A percentile compares a stretch with the other conserved stretches of the same genome.
Evolutionary conservation across 2,113 vertebrate species (phyloP).

Genomic region (Perca fluviatilis): DNA sequence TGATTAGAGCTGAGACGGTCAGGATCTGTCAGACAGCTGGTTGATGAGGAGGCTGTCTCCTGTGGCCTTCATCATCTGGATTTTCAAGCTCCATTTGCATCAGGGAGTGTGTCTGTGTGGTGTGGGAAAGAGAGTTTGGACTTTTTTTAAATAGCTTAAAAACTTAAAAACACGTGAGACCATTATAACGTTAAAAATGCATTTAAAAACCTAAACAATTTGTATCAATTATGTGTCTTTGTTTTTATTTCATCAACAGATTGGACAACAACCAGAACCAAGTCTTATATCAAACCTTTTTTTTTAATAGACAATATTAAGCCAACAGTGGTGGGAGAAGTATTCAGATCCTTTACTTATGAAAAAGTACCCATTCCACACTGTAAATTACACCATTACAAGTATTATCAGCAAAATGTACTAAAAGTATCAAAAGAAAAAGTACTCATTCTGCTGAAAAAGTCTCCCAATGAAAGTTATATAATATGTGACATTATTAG

Average conservation of each 20-base stretch:
- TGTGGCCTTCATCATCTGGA: slow-evolving; percentile 44
- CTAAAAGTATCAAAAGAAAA: too few species aligned
- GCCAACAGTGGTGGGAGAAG: not conserved
- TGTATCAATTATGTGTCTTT: too few species aligned
- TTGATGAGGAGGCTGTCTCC: slow-evolving; percentile 28
- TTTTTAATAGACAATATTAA: not conserved
- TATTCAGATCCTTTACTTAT: too few species aligned
- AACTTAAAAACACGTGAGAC: not conserved
- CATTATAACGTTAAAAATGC: not conserved
- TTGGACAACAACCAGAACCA: not conserved
- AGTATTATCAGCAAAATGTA: too few species aligned
- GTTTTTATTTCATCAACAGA: not conserved
- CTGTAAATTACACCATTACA: too few species aligned
- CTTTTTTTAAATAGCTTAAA: too few species aligned
- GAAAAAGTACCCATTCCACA: too few species aligned
- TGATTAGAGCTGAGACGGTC: slow-evolving; percentile 33
- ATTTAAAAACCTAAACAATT: too few species aligned
- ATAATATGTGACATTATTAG: too few species aligned
- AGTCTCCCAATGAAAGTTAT: too few species aligned
- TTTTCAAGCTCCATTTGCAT: slow-evolving; percentile 43
- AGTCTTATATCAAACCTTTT: not conserved
- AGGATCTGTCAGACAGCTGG: slow-evolving; percentile 39
- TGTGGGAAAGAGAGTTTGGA: not conserved
- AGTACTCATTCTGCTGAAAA: too few species aligned
- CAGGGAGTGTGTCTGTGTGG: not conserved